Evolutionary conservation across 2,113 vertebrate species (phyloP).

Genomic region (Micromys minutus): DNA sequence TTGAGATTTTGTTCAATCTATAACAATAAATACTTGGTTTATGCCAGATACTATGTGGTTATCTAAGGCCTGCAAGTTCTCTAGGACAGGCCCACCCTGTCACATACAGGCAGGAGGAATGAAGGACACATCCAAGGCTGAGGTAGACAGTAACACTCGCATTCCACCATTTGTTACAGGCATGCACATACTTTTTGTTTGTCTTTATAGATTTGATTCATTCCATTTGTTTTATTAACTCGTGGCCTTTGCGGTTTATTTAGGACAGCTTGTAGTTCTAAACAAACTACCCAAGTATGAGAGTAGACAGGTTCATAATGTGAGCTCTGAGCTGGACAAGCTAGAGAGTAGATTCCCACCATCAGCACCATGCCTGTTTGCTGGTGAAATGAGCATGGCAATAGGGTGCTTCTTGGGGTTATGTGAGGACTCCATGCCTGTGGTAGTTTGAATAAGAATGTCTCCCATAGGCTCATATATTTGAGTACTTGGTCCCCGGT

Average conservation of each 20-base stretch:
- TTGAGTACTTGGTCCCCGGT: neutral
- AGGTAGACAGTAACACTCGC: neutral
- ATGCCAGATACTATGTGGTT: neutral
- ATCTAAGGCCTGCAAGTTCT: neutral
- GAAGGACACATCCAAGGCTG: neutral
- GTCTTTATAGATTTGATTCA: neutral
- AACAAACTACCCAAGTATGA: neutral
- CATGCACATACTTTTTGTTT: neutral
- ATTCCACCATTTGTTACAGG: accelerated
- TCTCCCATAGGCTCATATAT: neutral
- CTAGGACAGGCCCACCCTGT: neutral
- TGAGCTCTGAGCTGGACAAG: neutral
- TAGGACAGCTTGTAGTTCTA: neutral
- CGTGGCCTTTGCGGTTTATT: neutral
- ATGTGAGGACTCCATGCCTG: neutral
- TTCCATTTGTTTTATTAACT: neutral
- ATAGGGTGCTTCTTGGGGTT: neutral
- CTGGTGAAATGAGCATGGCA: neutral
- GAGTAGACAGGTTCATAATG: neutral
- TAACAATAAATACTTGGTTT: neutral
- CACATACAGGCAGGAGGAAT: neutral
- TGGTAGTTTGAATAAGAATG: neutral
- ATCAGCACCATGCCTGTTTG: neutral
- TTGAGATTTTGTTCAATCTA: neutral
- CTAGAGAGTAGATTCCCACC: neutral